These are phyloP conservation scores for Megathymus violae DNA, from an alignment of 1,140 invertebrate species.

Conservation along the genomic window DNA sequence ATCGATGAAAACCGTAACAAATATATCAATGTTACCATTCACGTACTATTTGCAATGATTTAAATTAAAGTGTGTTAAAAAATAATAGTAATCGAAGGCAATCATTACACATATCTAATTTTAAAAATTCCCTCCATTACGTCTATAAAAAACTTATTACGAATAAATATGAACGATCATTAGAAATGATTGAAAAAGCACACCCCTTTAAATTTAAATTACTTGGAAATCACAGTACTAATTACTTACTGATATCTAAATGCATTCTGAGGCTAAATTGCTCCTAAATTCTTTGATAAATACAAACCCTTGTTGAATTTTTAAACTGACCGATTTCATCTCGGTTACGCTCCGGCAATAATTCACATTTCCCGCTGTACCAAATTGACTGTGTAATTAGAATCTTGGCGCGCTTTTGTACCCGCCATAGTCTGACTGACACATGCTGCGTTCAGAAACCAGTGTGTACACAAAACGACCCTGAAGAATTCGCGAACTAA, in stretches of 20 bases:
- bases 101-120: not conserved
- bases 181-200: slow-evolving; percentile 32
- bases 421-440: slow-evolving; percentile 59
- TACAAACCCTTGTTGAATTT: slow-evolving; percentile 58
- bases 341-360: slow-evolving; percentile 74
- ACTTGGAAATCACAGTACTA: slow-evolving; percentile 59
- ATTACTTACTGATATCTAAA: slow-evolving; percentile 60
- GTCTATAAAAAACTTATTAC: slow-evolving; percentile 19
- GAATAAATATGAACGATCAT: slow-evolving; percentile 14
- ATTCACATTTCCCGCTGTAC: slow-evolving; percentile 75
- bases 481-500: slow-evolving; percentile 77
- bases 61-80: not conserved
- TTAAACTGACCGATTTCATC: slow-evolving; percentile 73
- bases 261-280: slow-evolving; percentile 68
- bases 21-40: too few relatives aligned
- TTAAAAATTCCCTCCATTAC: slow-evolving; percentile 13
- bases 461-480: slow-evolving; percentile 77
- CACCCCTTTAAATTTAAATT: slow-evolving; percentile 50
- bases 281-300: slow-evolving; percentile 55
- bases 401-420: slow-evolving; percentile 69
- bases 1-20: too few relatives aligned
- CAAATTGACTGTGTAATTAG: slow-evolving; percentile 83
- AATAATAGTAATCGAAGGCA: slow-evolving; percentile 2
- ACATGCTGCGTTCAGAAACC: slow-evolving; percentile 77
- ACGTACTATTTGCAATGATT: too few relatives aligned